Evolutionary conservation across 2,113 vertebrate genomes (phyloP).

Genomic region (Paedocypris sp.): DNA sequence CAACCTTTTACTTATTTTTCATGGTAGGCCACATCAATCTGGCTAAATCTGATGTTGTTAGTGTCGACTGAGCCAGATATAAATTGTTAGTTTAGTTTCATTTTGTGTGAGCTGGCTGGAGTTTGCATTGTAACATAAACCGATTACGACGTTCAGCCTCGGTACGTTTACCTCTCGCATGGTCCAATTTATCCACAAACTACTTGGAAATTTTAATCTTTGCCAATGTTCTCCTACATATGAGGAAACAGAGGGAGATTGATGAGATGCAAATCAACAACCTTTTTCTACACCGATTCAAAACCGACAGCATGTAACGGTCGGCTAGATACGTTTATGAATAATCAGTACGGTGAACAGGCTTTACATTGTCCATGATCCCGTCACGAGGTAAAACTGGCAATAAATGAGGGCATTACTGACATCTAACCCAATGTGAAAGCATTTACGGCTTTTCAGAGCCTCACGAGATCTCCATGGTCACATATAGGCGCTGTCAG

Average conservation of each 20-base stretch:
- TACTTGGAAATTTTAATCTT: background rate
- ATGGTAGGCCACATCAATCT: background rate
- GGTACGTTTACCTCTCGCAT: background rate
- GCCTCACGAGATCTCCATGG: slow-evolving; percentile 11
- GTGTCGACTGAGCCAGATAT: background rate
- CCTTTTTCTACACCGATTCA: slow-evolving; percentile 21
- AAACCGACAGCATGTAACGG: slow-evolving; percentile 24
- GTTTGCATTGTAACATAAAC: background rate
- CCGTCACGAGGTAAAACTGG: slow-evolving; percentile 18
- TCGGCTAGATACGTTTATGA: slow-evolving; percentile 27
- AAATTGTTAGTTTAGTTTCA: background rate
- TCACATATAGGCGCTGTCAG: slow-evolving; percentile 16
- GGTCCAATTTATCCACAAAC: slow-evolving; percentile 1
- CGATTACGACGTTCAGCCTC: background rate
- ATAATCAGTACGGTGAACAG: slow-evolving; percentile 25
- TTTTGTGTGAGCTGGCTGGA: background rate
- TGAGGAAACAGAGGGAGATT: slow-evolving; percentile 17
- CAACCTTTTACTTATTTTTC: too few relatives aligned
- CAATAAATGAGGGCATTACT: slow-evolving; percentile 34
- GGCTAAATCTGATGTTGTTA: background rate
- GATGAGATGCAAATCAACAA: background rate
- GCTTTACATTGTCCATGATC: slow-evolving; percentile 14
- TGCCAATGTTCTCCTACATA: background rate
- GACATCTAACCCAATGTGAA: slow-evolving; percentile 32
- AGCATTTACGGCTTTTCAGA: slow-evolving; percentile 33